Base-by-base conservation (phyloP, 1,140 invertebrate species). In the Cydia amplana region DNA sequence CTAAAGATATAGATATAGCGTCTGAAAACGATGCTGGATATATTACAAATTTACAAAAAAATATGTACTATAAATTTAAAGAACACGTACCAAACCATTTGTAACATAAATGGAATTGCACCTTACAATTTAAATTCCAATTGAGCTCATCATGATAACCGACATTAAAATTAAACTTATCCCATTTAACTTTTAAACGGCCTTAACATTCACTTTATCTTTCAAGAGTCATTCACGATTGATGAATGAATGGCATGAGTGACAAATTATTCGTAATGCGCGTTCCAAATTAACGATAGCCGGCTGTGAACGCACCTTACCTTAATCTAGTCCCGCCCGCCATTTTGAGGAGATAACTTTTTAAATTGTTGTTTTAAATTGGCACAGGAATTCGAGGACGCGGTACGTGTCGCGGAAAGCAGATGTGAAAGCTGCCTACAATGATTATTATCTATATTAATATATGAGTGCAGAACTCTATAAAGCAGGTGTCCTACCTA, bases 211-310 rank as follows among this genome's bases (percentile, higher is more conserved):
- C 65, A 70, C 65, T 32, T 28, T 32, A 40, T 70, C 65, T 40
- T 36, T 70, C 65, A 70, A 28, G 25, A 67, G 65, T 70, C 65
- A 40, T 36, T 70, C 65, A 10, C 25, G 65, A 70, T 70, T 70
- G 65, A 70, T 70, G 65, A 70, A 70, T 70, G 65, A 67, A 67
- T 28, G 65, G 32, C 64, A 70, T 9, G 32, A 70, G 65, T 70
- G 65, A 70, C 65, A 70, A 70, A 70, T 70, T 70, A 36, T 36
- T 32, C 65, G 25, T 36, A 36, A 40, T 36, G 65, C 23, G 32
- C 65, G 32, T 70, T 70, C 65, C 32, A 20, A 70, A 70, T 70
- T 70, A 36, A 70, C 55, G 32, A 70, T 18, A 9, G 65, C 65
- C 65, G 28, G 65, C 28, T 70, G 65, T 36, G 16, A 18, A 18